Evolutionary conservation across 2,888 invertebrate species (phyloP).

Genomic region (Phania funesta): DNA sequence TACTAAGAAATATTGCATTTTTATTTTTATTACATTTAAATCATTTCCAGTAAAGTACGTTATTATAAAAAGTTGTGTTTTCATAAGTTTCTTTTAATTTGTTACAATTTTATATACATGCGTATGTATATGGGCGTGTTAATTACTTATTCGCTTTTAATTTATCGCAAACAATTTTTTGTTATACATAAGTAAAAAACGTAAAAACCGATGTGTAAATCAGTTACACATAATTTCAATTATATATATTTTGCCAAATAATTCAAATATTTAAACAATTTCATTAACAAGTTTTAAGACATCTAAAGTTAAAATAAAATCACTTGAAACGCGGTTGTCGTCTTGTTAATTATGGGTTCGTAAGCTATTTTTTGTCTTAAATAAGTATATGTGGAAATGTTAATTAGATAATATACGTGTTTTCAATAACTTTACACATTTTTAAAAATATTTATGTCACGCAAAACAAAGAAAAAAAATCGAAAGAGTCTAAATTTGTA

Average conservation of each 20-base stretch:
- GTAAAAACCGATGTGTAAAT: no score
- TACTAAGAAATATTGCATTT: no score
- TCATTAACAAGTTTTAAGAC: background rate
- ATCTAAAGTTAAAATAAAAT: constrained; percentile 7
- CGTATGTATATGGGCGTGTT: no score
- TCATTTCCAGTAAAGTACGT: no score
- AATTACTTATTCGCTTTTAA: no score
- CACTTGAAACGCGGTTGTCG: background rate
- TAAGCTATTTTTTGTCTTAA: constrained; percentile 1
- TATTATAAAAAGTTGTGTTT: no score
- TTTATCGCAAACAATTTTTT: no score
- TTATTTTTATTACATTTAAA: no score
- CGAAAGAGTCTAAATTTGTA: background rate
- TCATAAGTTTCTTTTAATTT: no score
- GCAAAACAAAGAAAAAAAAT: background rate
- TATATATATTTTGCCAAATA: background rate
- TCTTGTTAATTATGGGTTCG: background rate
- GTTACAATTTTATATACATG: no score
- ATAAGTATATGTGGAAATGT: constrained; percentile 14
- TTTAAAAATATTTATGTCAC: background rate
- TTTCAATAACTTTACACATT: background rate
- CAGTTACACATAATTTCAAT: no score
- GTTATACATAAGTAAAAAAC: no score
- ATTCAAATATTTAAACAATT: background rate
- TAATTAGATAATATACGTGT: constrained; percentile 2